phyloP scores from a whole-genome alignment of 2,888 invertebrate genomes.

The Oligia latruncula region DNA sequence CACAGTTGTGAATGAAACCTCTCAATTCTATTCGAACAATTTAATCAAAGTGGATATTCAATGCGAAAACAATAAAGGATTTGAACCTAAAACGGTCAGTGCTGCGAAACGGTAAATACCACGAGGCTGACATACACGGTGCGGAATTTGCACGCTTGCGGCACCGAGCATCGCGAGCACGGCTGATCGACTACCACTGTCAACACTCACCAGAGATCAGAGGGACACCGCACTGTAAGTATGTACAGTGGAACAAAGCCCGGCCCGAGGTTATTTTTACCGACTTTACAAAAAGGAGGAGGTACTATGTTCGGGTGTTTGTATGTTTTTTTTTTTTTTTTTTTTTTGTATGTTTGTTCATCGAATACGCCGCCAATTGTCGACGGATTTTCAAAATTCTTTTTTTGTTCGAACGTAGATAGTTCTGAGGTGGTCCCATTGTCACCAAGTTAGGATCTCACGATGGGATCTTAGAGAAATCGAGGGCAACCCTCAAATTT shows the following conservation, averaged over 20 bases:
- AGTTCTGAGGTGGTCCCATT: no score
- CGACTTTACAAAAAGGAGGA: no score
- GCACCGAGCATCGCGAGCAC: slow-evolving; percentile 33
- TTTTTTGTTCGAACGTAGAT: no score
- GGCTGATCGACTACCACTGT: slow-evolving; percentile 58
- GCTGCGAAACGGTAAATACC: slow-evolving; percentile 31
- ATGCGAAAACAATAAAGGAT: slow-evolving; percentile 16
- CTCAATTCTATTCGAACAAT: slow-evolving; percentile 28
- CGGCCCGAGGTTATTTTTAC: slow-evolving; percentile 54
- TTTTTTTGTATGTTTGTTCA: no score
- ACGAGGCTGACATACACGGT: slow-evolving; percentile 1
- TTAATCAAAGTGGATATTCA: slow-evolving; percentile 25
- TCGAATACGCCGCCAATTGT: no score
- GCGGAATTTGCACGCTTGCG: slow-evolving; percentile 31
- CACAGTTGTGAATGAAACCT: neutral
- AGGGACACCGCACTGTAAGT: slow-evolving; percentile 45
- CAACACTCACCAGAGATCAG: slow-evolving; percentile 61
- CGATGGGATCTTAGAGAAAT: no score
- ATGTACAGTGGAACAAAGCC: slow-evolving; percentile 52
- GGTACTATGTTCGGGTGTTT: no score
- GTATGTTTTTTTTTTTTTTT: no score
- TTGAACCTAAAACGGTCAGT: slow-evolving; percentile 24
- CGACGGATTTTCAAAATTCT: no score
- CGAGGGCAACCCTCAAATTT: no score
- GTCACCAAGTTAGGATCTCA: no score